phyloP scores from a whole-genome alignment of 92 coral and sea anemone species.

The Muricea muricata region DNA sequence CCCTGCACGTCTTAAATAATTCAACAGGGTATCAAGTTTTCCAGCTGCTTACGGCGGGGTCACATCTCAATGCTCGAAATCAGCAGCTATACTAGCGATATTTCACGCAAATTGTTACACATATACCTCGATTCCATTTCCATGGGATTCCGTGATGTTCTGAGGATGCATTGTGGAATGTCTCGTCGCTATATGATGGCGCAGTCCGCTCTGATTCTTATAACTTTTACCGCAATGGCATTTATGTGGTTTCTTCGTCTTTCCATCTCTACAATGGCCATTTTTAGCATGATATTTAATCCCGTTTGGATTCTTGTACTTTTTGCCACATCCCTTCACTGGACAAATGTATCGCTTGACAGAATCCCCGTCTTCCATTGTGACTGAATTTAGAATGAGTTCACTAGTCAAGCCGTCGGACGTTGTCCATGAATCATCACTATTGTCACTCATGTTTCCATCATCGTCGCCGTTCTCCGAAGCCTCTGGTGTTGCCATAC shows the following conservation, averaged over 20 bases:
- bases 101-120: constrained; percentile 11
- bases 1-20: constrained; percentile 16
- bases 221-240: constrained; percentile 99
- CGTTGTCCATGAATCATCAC: constrained; percentile 99
- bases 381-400: constrained; percentile 95
- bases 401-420: constrained; percentile 91
- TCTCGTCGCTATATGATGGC: constrained; percentile 92
- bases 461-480: constrained; percentile 92
- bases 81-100: background rate
- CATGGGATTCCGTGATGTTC: constrained; percentile 29
- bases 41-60: constrained; percentile 34
- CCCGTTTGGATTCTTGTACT: constrained; percentile 97
- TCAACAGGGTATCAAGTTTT: constrained; percentile 38
- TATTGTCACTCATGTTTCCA: constrained; percentile 97
- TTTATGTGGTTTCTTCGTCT: constrained; percentile 87
- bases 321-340: constrained; percentile 98
- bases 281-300: constrained; percentile 98
- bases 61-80: constrained; percentile 1
- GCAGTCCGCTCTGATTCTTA: constrained; percentile 97
- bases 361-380: constrained; percentile 97
- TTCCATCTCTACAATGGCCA: constrained; percentile 91
- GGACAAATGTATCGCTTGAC: constrained; percentile 97
- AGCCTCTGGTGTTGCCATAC: constrained; percentile 71
- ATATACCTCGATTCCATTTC: constrained; percentile 27
- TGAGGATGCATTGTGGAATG: constrained; percentile 67